A percentile compares a stretch with the other conserved stretches of the same genome.
phyloP scores from a whole-genome alignment of 2,113 vertebrate species.

The Carassius gibelio region DNA sequence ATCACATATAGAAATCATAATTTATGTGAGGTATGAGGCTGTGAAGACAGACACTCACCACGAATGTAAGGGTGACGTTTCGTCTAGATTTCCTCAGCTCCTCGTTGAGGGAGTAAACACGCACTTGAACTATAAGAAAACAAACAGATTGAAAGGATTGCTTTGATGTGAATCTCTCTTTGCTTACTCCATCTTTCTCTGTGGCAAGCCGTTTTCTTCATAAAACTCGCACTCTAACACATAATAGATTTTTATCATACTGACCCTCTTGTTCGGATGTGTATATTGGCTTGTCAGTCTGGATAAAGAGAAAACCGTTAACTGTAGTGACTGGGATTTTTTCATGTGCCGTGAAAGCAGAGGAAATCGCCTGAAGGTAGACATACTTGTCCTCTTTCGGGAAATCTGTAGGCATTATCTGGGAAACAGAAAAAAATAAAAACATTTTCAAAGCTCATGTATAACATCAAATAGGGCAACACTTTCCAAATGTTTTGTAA shows the following conservation, averaged over 20 bases:
- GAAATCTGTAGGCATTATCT: slow-evolving; percentile 72
- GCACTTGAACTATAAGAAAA: slow-evolving; percentile 79
- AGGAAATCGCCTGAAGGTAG: slow-evolving; percentile 79
- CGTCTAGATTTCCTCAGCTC: slow-evolving; percentile 84
- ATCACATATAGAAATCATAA: background rate
- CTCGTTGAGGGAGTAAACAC: slow-evolving; percentile 88
- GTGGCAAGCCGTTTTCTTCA: too few species aligned
- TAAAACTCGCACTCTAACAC: background rate
- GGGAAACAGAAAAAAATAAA: slow-evolving; percentile 10
- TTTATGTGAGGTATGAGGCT: background rate
- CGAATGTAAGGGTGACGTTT: slow-evolving; percentile 82
- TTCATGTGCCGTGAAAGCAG: slow-evolving; percentile 75
- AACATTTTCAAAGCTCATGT: background rate
- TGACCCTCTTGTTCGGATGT: slow-evolving; percentile 87
- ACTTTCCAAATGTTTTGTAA: too few species aligned
- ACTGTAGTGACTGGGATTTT: slow-evolving; percentile 77
- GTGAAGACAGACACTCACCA: slow-evolving; percentile 70
- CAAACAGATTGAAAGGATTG: background rate
- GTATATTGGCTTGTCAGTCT: slow-evolving; percentile 91
- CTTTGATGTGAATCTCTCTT: background rate
- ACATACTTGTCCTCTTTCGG: slow-evolving; percentile 67
- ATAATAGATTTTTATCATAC: background rate
- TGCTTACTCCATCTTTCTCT: background rate
- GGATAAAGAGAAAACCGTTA: slow-evolving; percentile 90
- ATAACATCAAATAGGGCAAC: background rate